phyloP scores from a whole-genome alignment of 1,140 invertebrate species.

The Drosophila orena region DNA sequence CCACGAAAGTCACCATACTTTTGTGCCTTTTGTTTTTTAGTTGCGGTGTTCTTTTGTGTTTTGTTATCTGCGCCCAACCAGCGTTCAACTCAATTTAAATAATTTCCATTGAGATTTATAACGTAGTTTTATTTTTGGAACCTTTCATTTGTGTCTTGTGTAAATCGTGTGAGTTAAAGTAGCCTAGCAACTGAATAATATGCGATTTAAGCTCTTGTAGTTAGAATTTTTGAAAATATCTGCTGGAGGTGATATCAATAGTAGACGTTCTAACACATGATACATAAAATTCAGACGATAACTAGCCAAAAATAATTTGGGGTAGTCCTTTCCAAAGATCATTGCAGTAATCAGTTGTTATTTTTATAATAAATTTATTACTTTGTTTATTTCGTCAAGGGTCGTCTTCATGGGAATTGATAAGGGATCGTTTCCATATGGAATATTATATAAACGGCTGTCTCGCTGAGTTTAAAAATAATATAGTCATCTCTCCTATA shows the following conservation, averaged over 20 bases:
- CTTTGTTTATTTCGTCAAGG: slow-evolving; percentile 58
- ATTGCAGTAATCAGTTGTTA: slow-evolving; percentile 39
- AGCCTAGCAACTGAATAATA: slow-evolving; percentile 40
- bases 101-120: slow-evolving; percentile 76
- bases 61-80: slow-evolving; percentile 13
- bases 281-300: slow-evolving; percentile 1
- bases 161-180: slow-evolving; percentile 16
- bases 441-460: slow-evolving; percentile 34
- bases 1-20: background rate
- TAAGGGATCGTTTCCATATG: slow-evolving; percentile 22
- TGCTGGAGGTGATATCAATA: too few relatives aligned
- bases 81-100: slow-evolving; percentile 62
- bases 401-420: slow-evolving; percentile 44
- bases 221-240: slow-evolving; percentile 25
- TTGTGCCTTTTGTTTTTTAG: slow-evolving; percentile 29
- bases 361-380: slow-evolving; percentile 58
- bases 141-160: slow-evolving; percentile 53
- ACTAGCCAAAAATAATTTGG: slow-evolving; percentile 7
- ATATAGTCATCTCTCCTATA: slow-evolving; percentile 15
- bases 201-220: background rate
- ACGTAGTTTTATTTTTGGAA: slow-evolving; percentile 73
- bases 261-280: slow-evolving; percentile 1
- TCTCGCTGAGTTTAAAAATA: slow-evolving; percentile 16
- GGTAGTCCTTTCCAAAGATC: slow-evolving; percentile 48
- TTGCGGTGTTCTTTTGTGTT: slow-evolving; percentile 28